Evolutionary conservation across 2,888 invertebrate species (phyloP).

Genomic region (Catocala sponsa): DNA sequence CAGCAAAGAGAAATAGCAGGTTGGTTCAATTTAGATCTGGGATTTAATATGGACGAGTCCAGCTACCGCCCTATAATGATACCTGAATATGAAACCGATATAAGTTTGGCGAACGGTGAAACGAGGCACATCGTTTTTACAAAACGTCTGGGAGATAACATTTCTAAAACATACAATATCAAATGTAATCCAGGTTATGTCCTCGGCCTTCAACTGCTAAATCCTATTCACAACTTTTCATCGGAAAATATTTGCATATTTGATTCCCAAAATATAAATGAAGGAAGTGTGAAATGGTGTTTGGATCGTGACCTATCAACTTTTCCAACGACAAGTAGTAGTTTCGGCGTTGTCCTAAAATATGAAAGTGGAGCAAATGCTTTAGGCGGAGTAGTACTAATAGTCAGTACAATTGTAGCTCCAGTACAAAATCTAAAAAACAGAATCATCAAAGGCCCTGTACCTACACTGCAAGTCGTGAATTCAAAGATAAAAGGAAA

Average conservation of each 20-base stretch:
- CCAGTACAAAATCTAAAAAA: constrained; percentile 92
- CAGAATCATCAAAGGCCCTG: constrained; percentile 92
- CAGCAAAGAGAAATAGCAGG: constrained; percentile 97
- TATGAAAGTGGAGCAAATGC: constrained; percentile 94
- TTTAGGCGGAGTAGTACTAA: constrained; percentile 94
- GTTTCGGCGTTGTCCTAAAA: constrained; percentile 93
- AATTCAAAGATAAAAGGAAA: constrained; percentile 94
- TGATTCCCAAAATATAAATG: constrained; percentile 91
- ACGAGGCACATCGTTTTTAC: constrained; percentile 94
- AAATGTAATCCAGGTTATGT: constrained; percentile 94
- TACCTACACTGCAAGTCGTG: constrained; percentile 92
- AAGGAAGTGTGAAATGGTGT: constrained; percentile 91
- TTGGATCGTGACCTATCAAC: constrained; percentile 94
- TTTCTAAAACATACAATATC: constrained; percentile 88
- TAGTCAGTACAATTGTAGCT: constrained; percentile 92
- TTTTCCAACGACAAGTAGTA: constrained; percentile 96
- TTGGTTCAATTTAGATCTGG: constrained; percentile 94
- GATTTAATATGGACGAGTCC: constrained; percentile 90
- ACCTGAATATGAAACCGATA: constrained; percentile 89
- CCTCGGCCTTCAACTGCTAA: constrained; percentile 95
- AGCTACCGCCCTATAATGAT: constrained; percentile 92
- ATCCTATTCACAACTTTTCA: constrained; percentile 96
- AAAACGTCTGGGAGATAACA: constrained; percentile 88
- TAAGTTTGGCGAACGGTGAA: constrained; percentile 91
- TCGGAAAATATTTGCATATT: constrained; percentile 94